Percentiles rank a stretch among this genome's conserved stretches.
phyloP scores from a whole-genome alignment of 2,797 vertebrate species.

The Amphiprion clarkii region DNA sequence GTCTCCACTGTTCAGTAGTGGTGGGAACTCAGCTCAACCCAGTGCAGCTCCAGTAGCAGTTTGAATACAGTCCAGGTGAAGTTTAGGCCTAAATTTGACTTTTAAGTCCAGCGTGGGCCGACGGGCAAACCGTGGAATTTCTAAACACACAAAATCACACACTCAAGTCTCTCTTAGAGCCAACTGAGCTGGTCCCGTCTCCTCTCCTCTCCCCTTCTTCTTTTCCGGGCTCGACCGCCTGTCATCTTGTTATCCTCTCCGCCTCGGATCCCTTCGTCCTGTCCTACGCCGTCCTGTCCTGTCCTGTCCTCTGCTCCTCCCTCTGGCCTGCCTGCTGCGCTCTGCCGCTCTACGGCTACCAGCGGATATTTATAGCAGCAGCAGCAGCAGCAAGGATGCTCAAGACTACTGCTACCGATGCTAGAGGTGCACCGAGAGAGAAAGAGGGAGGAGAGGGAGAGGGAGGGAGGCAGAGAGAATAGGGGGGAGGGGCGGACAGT shows the following conservation, averaged over 20 bases:
- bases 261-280: conserved; percentile 46
- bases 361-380: conserved; percentile 84
- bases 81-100: conserved; percentile 47
- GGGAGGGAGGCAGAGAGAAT: conserved; percentile 57
- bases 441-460: conserved; percentile 43
- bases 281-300: conserved; percentile 48
- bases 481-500: conserved; percentile 59
- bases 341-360: conserved; percentile 74
- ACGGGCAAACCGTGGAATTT: conserved; percentile 20
- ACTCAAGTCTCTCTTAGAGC: conserved; percentile 35
- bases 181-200: conserved; percentile 51
- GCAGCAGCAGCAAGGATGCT: conserved; percentile 81
- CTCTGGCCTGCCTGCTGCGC: conserved; percentile 75
- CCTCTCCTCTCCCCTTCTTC: conserved; percentile 54
- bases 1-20: conserved; percentile 26
- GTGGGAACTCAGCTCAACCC: conserved; percentile 26
- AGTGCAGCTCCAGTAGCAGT: conserved; percentile 30
- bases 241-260: conserved; percentile 62
- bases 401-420: conserved; percentile 79
- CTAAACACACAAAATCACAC: conserved; percentile 23
- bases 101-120: conserved; percentile 38
- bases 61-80: conserved; percentile 31
- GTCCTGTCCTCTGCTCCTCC: conserved; percentile 74
- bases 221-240: conserved; percentile 43
- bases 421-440: conserved; percentile 70